phyloP scores from a whole-genome alignment of 2,113 vertebrate genomes.

The Muntiacus muntjak region DNA sequence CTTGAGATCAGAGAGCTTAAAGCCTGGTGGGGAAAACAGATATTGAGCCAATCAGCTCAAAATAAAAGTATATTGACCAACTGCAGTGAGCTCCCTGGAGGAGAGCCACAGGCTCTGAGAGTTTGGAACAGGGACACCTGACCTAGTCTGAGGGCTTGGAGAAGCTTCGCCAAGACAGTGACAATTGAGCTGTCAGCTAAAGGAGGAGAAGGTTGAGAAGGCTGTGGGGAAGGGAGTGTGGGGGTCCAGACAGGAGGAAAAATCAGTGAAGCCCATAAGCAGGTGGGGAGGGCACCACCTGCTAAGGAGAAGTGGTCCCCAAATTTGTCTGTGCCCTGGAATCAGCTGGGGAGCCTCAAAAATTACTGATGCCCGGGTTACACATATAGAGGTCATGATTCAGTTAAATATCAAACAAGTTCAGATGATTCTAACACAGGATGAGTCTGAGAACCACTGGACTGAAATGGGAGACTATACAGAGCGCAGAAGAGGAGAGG shows the following conservation, averaged over 20 bases:
- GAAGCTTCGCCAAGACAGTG: background rate
- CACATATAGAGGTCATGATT: background rate
- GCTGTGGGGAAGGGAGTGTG: rapidly evolving
- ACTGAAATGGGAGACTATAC: background rate
- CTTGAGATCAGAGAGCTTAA: background rate
- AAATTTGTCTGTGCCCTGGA: background rate
- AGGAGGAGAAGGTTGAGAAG: background rate
- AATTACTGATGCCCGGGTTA: background rate
- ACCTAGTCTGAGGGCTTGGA: background rate
- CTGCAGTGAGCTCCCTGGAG: too few relatives aligned
- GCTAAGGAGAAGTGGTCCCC: background rate
- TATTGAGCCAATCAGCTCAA: background rate
- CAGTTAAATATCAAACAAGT: background rate
- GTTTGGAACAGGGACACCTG: background rate
- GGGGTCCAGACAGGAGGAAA: background rate
- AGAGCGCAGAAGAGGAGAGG: background rate
- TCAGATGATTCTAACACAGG: background rate
- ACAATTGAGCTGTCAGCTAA: too few relatives aligned
- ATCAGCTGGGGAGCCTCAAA: background rate
- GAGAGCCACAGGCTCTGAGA: background rate
- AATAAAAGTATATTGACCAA: background rate
- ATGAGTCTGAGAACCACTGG: background rate
- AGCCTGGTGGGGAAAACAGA: background rate
- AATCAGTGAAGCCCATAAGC: background rate
- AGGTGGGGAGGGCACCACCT: too few relatives aligned